A percentile compares a stretch with the other conserved stretches of the same genome.
phyloP scores from a whole-genome alignment of 2,888 invertebrate species.

The Acanthacorydalis orientalis region DNA sequence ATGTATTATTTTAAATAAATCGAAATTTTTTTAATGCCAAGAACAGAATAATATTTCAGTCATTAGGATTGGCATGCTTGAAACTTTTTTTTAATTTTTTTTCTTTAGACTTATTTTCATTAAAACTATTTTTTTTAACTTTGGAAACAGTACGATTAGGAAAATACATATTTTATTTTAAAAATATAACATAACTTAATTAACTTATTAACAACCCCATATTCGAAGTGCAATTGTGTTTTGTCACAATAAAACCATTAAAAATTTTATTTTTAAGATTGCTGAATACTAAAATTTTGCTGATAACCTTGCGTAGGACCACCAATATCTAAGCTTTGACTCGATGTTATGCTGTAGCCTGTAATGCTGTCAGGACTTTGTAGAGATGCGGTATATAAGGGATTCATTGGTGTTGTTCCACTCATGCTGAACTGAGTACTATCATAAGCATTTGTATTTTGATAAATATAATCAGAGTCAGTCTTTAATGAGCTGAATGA shows the following conservation, averaged over 20 bases:
- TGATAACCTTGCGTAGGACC: constrained; percentile 23
- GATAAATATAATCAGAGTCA: constrained; percentile 59
- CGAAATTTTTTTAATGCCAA: too few species aligned
- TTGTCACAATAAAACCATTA: background rate
- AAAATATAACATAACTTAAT: too few species aligned
- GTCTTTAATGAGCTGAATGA: constrained; percentile 58
- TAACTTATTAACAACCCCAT: too few species aligned
- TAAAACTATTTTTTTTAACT: too few species aligned
- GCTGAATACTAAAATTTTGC: constrained; percentile 18
- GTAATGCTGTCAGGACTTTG: constrained; percentile 58
- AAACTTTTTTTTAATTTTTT: too few species aligned
- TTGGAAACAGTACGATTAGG: too few species aligned
- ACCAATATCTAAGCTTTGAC: constrained; percentile 29
- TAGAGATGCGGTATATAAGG: constrained; percentile 48
- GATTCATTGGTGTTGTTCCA: constrained; percentile 45
- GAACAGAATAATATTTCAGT: too few species aligned
- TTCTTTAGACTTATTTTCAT: too few species aligned
- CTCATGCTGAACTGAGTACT: constrained; percentile 47
- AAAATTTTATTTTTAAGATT: constrained; percentile 5
- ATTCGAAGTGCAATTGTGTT: too few species aligned
- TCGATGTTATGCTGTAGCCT: constrained; percentile 32
- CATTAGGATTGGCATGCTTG: too few species aligned
- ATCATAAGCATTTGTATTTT: constrained; percentile 58
- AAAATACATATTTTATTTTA: too few species aligned
- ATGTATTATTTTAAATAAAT: too few species aligned